Evolutionary conservation across 2,797 vertebrate species (phyloP), one percentile per base, ranked within the genome.

Genomic region (Coendou prehensilis): DNA sequence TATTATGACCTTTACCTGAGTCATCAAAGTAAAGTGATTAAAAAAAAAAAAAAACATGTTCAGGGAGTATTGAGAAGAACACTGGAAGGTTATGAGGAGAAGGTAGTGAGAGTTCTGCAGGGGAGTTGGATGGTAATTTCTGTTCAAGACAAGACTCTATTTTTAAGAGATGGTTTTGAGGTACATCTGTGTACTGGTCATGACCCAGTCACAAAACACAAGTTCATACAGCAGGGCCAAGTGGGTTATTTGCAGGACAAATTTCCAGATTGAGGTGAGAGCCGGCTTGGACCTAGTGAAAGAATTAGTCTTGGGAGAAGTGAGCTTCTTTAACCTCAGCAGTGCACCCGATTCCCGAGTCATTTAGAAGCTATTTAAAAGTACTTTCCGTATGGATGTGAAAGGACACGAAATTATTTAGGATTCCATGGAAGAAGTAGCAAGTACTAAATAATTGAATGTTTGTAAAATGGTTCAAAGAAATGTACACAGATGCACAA

Each of bases 91-190:
- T 82, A 47, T 59, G n/a, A 83, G 82, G 9, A 17, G 18, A 93
- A 92, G 22, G 18, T 4, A 14, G 14, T 50, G 26, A 41, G 87
- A 7, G 87, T 2, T 5, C 20, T 76, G 33, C 20, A 9, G 30
- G 14, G 17, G 73, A 0, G 0, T 30, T 87, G 20, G 10, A 69
- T 54, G 41, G 4, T 57, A 41, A 50, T 56, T 85, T 75, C 45
- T 92, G 50, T n/a, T 3, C 6, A 64, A 87, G 45, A 18, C 2
- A 47, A 47, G 10, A 41, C 4, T 67, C 87, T n/a, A 37, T 52
- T 59, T 81, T 92, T 93, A 96, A 52, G 17, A 11, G 37, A 37
- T 50, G 23, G 30, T 94, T 87, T 89, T 52, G 79, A 87, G n/a
- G n/a, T 28, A 1, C 22, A 47, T 71, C 13, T 76, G 22, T 67